A percentile compares a stretch with the other conserved stretches of the same genome.
Evolutionary conservation across 2,797 vertebrate genomes (phyloP).

Genomic region (Sebastes aleutianus): DNA sequence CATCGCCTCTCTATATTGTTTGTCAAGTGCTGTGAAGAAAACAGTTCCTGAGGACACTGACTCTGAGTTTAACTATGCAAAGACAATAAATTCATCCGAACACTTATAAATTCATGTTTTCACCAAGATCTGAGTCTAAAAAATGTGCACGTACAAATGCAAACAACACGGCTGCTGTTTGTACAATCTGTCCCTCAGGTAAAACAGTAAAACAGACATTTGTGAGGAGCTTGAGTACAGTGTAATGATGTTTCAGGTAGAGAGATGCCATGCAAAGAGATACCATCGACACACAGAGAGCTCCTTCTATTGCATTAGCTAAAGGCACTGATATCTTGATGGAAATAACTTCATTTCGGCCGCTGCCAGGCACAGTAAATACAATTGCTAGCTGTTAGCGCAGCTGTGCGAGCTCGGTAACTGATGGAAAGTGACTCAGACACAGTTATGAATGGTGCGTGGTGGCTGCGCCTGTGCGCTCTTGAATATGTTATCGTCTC

Average conservation of each 20-base stretch:
- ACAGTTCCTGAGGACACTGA: slow-evolving; percentile 38
- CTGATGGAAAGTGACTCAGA: slow-evolving; percentile 63
- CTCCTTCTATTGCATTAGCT: slow-evolving; percentile 72
- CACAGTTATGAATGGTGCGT: slow-evolving; percentile 60
- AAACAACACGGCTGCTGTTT: slow-evolving; percentile 28
- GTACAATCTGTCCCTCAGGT: slow-evolving; percentile 48
- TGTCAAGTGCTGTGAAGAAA: slow-evolving; percentile 21
- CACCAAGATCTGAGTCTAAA: neutral
- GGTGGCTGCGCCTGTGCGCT: slow-evolving; percentile 41
- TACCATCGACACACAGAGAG: slow-evolving; percentile 72
- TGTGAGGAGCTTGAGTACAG: slow-evolving; percentile 65
- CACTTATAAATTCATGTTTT: neutral
- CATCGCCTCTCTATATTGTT: neutral
- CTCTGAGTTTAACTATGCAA: slow-evolving; percentile 14
- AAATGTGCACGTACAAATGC: neutral
- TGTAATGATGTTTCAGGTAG: slow-evolving; percentile 78
- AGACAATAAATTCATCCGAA: slow-evolving; percentile 12
- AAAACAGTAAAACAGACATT: slow-evolving; percentile 66
- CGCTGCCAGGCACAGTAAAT: slow-evolving; percentile 75
- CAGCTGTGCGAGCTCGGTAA: slow-evolving; percentile 62
- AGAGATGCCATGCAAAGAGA: slow-evolving; percentile 72
- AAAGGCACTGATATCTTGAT: slow-evolving; percentile 77
- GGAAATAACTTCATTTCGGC: slow-evolving; percentile 79
- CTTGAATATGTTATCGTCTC: slow-evolving; percentile 62
- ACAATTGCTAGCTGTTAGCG: slow-evolving; percentile 81